Conservation (phyloP, 2,888 invertebrate genomes). For the Brachyopa scutellaris region DNA sequence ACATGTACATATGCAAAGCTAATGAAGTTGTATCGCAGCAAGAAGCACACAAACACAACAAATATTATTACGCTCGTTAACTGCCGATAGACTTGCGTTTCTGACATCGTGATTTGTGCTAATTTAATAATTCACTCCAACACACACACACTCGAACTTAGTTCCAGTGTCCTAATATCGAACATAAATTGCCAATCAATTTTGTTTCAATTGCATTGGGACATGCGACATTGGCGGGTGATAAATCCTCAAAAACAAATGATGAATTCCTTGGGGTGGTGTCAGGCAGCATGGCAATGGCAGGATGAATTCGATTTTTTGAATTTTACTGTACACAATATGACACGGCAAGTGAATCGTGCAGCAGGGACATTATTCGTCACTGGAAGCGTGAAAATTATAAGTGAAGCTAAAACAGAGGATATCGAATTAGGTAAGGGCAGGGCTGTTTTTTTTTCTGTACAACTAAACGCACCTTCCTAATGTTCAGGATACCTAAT, state of each 20-base stretch:
- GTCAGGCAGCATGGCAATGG: too few species aligned
- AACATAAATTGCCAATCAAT: conserved; percentile 44
- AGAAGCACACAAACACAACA: neutral
- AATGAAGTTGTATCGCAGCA: neutral
- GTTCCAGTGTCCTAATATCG: conserved; percentile 1
- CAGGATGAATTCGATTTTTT: neutral
- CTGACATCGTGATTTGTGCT: neutral
- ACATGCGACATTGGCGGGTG: conserved; percentile 10
- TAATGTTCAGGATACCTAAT: neutral
- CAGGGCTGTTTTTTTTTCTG: neutral
- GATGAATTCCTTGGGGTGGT: neutral
- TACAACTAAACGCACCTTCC: conserved; percentile 1
- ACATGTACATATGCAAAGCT: too few species aligned
- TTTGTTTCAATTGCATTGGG: conserved; percentile 24
- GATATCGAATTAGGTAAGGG: conserved; percentile 33
- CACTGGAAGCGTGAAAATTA: conserved; percentile 28
- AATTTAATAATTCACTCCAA: conserved; percentile 10
- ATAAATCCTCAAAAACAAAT: conserved; percentile 25
- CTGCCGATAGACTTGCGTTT: neutral
- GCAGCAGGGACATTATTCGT: conserved; percentile 20
- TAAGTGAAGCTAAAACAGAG: neutral
- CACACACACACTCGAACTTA: neutral
- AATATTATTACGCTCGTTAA: neutral
- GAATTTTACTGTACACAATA: neutral
- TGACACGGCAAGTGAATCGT: neutral